phyloP scores from a whole-genome alignment of 2,113 vertebrate species.

The Scytalopus superciliaris region DNA sequence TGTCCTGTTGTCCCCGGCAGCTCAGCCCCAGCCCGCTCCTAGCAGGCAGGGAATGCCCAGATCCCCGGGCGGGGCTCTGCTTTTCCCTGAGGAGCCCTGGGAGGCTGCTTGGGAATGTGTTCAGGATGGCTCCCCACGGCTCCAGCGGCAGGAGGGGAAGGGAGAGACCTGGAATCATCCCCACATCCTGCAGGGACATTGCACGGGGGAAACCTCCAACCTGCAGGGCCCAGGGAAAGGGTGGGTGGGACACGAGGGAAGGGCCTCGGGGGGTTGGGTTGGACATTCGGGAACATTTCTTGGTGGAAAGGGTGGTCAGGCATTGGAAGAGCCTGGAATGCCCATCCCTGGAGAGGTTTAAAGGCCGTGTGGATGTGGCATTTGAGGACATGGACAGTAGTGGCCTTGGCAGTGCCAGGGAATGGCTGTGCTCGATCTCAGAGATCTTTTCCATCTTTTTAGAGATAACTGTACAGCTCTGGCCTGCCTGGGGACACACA shows the following conservation, averaged over 20 bases:
- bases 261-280: fast-evolving
- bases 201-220: fast-evolving
- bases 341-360: fast-evolving
- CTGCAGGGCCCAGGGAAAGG: background rate
- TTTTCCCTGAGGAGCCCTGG: fast-evolving
- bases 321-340: fast-evolving
- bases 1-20: background rate
- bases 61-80: fast-evolving
- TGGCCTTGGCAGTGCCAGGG: background rate
- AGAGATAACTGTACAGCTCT: no score
- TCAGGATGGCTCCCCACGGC: fast-evolving
- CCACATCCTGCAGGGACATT: fast-evolving
- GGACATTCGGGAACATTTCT: fast-evolving
- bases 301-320: fast-evolving
- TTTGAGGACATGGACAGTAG: fast-evolving
- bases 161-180: background rate
- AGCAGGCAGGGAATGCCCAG: background rate
- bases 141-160: background rate
- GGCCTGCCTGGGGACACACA: fast-evolving
- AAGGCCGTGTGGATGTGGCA: background rate
- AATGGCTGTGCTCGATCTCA: fast-evolving
- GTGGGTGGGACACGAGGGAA: background rate
- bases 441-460: background rate
- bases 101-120: fast-evolving
- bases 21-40: background rate